A percentile compares a stretch with the other conserved stretches of the same genome.
These are phyloP conservation scores for Salvelinus fontinalis DNA, from an alignment of 2,113 vertebrate genomes.

Conservation along the genomic window DNA sequence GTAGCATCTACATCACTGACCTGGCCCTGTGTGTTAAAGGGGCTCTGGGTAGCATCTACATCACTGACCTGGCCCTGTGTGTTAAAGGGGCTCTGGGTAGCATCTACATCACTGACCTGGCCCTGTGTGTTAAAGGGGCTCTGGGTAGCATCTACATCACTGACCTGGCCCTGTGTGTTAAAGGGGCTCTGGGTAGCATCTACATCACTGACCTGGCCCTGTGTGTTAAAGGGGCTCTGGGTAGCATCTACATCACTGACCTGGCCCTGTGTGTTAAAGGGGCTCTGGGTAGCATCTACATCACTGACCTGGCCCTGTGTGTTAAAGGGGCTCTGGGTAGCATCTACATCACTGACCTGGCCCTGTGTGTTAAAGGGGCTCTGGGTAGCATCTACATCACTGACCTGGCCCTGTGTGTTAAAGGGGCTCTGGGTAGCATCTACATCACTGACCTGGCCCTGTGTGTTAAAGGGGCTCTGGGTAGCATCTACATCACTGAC, in stretches of 20 bases:
- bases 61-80: not conserved
- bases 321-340: slow-evolving; percentile 74
- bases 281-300: slow-evolving; percentile 43
- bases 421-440: slow-evolving; percentile 32
- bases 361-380: slow-evolving; percentile 29
- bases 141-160: slow-evolving; percentile 10
- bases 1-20: not conserved
- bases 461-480: slow-evolving; percentile 41
- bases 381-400: slow-evolving; percentile 13
- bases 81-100: slow-evolving; percentile 66
- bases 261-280: slow-evolving; percentile 54
- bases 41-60: slow-evolving; percentile 62
- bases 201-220: not conserved
- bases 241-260: not conserved
- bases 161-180: slow-evolving; percentile 44
- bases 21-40: slow-evolving; percentile 56
- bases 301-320: slow-evolving; percentile 2
- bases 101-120: not conserved
- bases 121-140: slow-evolving; percentile 64
- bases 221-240: slow-evolving; percentile 67
- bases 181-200: slow-evolving; percentile 68
- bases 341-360: not conserved
- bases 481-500: not conserved
- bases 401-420: not conserved
- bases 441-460: not conserved